Evolutionary conservation across 92 coral and sea anemone genomes (phyloP), one percentile per base, ranked within the genome.

Genomic region (Hydrozoanthus gracilis): DNA sequence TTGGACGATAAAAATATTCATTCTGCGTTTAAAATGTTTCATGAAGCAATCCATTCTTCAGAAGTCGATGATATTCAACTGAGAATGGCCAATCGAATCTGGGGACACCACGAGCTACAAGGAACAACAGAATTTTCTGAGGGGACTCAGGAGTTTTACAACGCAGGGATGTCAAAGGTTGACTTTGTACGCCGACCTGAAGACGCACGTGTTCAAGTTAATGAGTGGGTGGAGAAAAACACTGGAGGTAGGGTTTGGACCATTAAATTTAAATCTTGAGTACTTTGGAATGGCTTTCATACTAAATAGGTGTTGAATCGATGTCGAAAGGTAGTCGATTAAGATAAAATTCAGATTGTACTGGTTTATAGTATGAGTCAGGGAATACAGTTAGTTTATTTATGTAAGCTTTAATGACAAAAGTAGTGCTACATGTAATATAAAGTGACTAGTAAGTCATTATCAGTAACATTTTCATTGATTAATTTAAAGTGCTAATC

Each of bases 51-150:
- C 47, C 86, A 18, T 51, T 88, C 66, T 45, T 82, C 86, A 10
- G 92, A 92, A 17, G 84, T 82, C 50, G 64, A 76, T 45, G 85
- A 62, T 12, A 58, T 90, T 5, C 91, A 92, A 79, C 65, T 97
- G 46, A 91, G 89, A 87, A 90, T 95, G 50, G 99, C 92, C 12
- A 97, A 97, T 86, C 90, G 96, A 18, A 83, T 97, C 44, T 97
- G 98, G 98, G 93, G 93, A 27, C 98, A 93, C 54, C 27, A 92
- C 16, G 86, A 78, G 56, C 70, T 95, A 7, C 86, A 91, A 6
- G 90, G 88, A 44, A 74, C 88, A 35, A 75, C 73, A 4, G 94
- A 92, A 74, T 97, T 91, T 76, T 76, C 84, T n/a, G 86, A 88
- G 14, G 73, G 84, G 15, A 16, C 89, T 35, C 77, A 80, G 66